Evolutionary conservation across 64 coral and sea anemone species (phyloP).

Genomic region (Montipora efflorescens): DNA sequence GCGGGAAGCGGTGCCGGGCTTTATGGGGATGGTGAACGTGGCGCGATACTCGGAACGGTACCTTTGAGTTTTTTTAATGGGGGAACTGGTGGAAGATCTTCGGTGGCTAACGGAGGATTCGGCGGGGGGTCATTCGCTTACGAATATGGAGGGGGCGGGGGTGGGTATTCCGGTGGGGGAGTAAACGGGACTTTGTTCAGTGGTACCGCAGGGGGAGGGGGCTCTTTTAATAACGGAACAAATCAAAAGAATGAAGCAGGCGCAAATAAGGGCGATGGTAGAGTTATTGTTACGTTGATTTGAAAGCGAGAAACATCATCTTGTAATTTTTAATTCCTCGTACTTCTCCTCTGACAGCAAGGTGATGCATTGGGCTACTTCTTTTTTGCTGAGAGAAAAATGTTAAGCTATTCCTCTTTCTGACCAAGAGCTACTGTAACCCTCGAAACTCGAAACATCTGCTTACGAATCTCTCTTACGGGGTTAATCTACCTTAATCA

Average conservation of each 20-base stretch:
- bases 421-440: too few species aligned
- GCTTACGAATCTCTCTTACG: too few species aligned
- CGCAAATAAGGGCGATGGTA: conserved; percentile 74
- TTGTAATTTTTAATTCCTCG: too few species aligned
- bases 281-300: conserved; percentile 44
- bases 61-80: conserved; percentile 46
- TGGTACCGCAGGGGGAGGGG: conserved; percentile 78
- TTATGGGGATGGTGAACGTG: neutral
- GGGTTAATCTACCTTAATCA: too few species aligned
- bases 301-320: too few species aligned
- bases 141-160: conserved; percentile 53
- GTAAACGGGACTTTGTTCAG: neutral
- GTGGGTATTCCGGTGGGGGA: conserved; percentile 70
- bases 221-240: conserved; percentile 67
- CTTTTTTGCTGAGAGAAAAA: too few species aligned
- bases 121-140: conserved; percentile 62
- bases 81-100: neutral
- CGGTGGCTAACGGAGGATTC: conserved; percentile 24
- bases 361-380: too few species aligned
- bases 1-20: conserved; percentile 30
- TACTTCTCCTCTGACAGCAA: too few species aligned
- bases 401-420: too few species aligned
- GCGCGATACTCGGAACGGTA: neutral
- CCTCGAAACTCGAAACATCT: too few species aligned
- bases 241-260: conserved; percentile 61